Evolutionary conservation across 2,797 vertebrate genomes (phyloP), one percentile per base, ranked within the genome.

Genomic region (Ciconia nigra): DNA sequence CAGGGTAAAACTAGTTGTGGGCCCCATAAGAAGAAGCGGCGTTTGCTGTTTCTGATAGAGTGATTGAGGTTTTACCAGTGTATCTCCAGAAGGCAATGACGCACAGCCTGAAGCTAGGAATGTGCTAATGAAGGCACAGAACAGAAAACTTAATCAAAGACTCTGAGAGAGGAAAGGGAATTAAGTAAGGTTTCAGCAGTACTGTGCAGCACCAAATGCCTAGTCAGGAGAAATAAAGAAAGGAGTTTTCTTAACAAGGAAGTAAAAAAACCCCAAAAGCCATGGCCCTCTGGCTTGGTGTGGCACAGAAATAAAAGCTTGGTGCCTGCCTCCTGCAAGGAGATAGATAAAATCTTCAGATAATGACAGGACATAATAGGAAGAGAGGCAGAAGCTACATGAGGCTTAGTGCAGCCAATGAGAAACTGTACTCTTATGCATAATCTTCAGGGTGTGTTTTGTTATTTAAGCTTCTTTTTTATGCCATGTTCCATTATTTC

Each of bases 221-320:
- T 65, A 46, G 25, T 74, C 69, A 65, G 24, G 57, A 89, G 57
- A 83, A 95, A 63, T 70, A 77, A 76, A 92, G 29, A 58, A 78
- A 37, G 28, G 8, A 14, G 10, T 78, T 88, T 90, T 74, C n/a
- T 83, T 81, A 49, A 61, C 31, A 83, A 67, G 11, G 4, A 79
- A 79, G 31, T 8, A 28, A 49, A 13, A 81, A 63, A 21, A 0
- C 0, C 9, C 8, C 11, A 26, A 47, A 78, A 26, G 13, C 19
- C 18, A 22, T 11, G 10, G 9, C 8, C 19, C 16, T 70, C 29
- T 87, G 14, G 39, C 13, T 62, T 85, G 15, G 13, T 70, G 26
- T 66, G 35, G 10, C 89, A 77, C 42, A 72, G 42, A 87, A 71
- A 14, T 11, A 57, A 54, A 79, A 81, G 4, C 14, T 54, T 63